Evolutionary conservation across 2,888 invertebrate species (phyloP).

Genomic region (Rhorus exstirpatorius): DNA sequence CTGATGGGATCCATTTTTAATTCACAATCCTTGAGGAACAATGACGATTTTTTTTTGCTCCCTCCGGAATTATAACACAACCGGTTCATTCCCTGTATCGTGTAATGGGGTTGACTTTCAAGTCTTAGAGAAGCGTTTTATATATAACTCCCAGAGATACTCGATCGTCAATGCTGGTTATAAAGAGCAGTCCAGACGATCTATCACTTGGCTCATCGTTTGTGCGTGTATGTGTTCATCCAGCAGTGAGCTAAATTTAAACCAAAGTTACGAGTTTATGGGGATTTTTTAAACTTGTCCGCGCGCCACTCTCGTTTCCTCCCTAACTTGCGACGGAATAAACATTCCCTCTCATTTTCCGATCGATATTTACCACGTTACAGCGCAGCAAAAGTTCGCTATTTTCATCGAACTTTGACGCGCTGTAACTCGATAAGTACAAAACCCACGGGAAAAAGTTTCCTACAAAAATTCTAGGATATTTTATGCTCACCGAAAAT

Average conservation of each 20-base stretch:
- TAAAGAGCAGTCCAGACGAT: conserved; percentile 14
- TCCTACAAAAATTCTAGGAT: too few species aligned
- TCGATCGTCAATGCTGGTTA: conserved; percentile 34
- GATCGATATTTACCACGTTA: too few species aligned
- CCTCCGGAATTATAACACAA: too few species aligned
- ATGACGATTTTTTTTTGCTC: too few species aligned
- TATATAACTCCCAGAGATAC: conserved; percentile 25
- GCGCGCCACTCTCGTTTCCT: background rate
- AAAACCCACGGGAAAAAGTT: too few species aligned
- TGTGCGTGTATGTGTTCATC: background rate
- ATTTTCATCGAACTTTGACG: too few species aligned
- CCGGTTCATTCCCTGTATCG: too few species aligned
- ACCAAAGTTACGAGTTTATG: conserved; percentile 71
- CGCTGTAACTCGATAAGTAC: too few species aligned
- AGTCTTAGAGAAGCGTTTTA: background rate
- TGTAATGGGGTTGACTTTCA: conserved; percentile 1
- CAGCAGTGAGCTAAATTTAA: conserved; percentile 62
- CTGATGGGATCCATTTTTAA: too few species aligned
- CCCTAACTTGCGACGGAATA: conserved; percentile 12
- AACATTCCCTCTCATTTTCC: conserved; percentile 11
- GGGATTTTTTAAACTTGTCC: conserved; percentile 68
- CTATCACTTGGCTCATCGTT: conserved; percentile 28
- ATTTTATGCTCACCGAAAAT: too few species aligned
- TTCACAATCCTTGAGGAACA: too few species aligned
- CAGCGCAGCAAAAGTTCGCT: too few species aligned